Evolutionary conservation across 2,797 vertebrate genomes (phyloP).

Genomic region (Esox lucius): DNA sequence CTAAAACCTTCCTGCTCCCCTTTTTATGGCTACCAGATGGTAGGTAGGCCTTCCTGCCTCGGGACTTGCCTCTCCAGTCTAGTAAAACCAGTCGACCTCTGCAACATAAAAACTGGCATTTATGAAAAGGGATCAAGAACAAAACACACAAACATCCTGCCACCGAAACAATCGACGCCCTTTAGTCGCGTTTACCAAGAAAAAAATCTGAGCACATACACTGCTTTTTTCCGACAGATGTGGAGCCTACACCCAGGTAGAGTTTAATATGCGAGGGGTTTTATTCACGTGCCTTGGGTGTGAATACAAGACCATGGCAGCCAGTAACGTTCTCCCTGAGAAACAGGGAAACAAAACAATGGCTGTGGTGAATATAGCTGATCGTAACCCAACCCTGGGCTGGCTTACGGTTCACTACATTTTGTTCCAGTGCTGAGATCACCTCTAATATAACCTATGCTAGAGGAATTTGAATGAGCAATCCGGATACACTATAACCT

Average conservation of each 20-base stretch:
- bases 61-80: conserved; percentile 77
- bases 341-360: conserved; percentile 74
- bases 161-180: conserved; percentile 61
- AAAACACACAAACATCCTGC: conserved; percentile 76
- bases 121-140: conserved; percentile 70
- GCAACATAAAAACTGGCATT: conserved; percentile 74
- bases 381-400: too few species aligned
- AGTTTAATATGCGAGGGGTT: conserved; percentile 46
- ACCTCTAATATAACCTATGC: conserved; percentile 63
- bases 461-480: not conserved
- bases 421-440: conserved; percentile 72
- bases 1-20: conserved; percentile 72
- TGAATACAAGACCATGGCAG: conserved; percentile 70
- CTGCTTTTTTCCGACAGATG: conserved; percentile 45
- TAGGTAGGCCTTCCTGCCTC: conserved; percentile 74
- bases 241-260: conserved; percentile 66
- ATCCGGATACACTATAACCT: not conserved
- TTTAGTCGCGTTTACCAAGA: conserved; percentile 59
- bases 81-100: conserved; percentile 80
- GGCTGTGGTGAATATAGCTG: conserved; percentile 60
- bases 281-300: conserved; percentile 71
- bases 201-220: conserved; percentile 17
- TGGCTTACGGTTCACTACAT: conserved; percentile 65
- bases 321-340: conserved; percentile 65
- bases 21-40: conserved; percentile 82